Conservation (phyloP, 2,113 vertebrate genomes). For the Campylomormyrus numenius region DNA sequence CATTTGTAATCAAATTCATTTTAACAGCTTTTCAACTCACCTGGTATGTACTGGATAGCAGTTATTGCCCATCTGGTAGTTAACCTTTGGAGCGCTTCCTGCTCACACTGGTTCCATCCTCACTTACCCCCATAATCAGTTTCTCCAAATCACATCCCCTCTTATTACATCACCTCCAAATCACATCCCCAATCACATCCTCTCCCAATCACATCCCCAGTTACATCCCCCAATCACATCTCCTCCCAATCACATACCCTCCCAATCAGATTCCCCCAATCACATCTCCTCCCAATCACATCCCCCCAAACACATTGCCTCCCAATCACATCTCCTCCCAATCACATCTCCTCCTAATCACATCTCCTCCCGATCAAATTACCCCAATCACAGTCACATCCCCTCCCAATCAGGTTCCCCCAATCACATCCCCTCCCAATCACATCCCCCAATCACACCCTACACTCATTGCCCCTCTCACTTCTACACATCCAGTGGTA, state of each 20-base stretch:
- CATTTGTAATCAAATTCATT: neutral
- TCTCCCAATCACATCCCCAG: too few relatives aligned
- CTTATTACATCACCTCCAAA: too few relatives aligned
- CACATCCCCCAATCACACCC: neutral
- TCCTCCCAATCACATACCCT: neutral
- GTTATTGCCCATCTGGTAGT: neutral
- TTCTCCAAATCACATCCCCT: neutral
- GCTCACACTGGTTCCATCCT: neutral
- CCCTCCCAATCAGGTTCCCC: neutral
- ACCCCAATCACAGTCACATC: neutral
- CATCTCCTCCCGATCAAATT: neutral
- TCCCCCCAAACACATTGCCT: neutral
- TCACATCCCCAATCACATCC: too few relatives aligned
- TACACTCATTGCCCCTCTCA: neutral
- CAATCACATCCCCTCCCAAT: neutral
- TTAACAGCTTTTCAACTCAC: neutral
- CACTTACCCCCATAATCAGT: neutral
- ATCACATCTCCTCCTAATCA: neutral
- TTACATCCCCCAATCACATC: neutral
- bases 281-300: neutral
- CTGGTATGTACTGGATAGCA: neutral
- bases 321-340: neutral
- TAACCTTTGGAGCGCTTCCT: neutral
- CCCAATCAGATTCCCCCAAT: neutral
- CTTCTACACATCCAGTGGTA: neutral